These are phyloP conservation scores for Nomia melanderi DNA, from an alignment of 1,140 invertebrate genomes.

Conservation along the genomic window DNA sequence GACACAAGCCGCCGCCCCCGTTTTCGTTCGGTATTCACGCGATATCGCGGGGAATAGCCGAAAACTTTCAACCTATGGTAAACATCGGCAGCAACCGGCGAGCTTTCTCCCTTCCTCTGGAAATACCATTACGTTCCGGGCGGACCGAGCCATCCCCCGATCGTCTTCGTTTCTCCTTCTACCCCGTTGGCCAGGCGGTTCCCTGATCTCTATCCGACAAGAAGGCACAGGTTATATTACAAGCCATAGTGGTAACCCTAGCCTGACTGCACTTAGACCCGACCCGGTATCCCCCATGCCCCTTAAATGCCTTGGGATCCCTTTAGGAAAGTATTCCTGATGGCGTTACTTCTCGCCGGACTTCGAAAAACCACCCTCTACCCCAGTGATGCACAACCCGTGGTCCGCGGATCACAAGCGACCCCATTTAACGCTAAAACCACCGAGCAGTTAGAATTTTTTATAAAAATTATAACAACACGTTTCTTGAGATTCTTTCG, in stretches of 20 bases:
- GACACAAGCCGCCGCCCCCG: background rate
- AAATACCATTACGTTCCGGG: slow-evolving; percentile 66
- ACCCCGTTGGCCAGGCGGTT: background rate
- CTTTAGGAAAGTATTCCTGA: slow-evolving; percentile 69
- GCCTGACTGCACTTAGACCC: slow-evolving; percentile 65
- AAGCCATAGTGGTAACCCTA: slow-evolving; percentile 70
- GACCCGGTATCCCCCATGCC: slow-evolving; percentile 29
- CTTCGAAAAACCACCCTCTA: slow-evolving; percentile 13
- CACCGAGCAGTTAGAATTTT: too few relatives aligned
- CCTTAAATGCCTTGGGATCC: slow-evolving; percentile 57
- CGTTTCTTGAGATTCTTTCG: too few relatives aligned
- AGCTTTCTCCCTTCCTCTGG: slow-evolving; percentile 36
- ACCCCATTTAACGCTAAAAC: too few relatives aligned
- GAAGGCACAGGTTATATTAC: slow-evolving; percentile 65
- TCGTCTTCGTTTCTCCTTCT: slow-evolving; percentile 20
- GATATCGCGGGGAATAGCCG: slow-evolving; percentile 52
- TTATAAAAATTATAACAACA: too few relatives aligned
- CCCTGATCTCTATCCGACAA: slow-evolving; percentile 22
- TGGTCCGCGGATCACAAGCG: too few relatives aligned
- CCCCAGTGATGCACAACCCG: too few relatives aligned
- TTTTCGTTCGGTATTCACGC: slow-evolving; percentile 22
- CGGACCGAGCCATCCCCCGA: slow-evolving; percentile 3
- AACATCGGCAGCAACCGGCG: slow-evolving; percentile 48
- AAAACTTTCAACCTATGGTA: slow-evolving; percentile 55
- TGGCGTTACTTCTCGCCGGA: slow-evolving; percentile 60